These are phyloP conservation scores for Pseudococcus longispinus DNA, from an alignment of 2,888 invertebrate species.

Conservation along the genomic window DNA sequence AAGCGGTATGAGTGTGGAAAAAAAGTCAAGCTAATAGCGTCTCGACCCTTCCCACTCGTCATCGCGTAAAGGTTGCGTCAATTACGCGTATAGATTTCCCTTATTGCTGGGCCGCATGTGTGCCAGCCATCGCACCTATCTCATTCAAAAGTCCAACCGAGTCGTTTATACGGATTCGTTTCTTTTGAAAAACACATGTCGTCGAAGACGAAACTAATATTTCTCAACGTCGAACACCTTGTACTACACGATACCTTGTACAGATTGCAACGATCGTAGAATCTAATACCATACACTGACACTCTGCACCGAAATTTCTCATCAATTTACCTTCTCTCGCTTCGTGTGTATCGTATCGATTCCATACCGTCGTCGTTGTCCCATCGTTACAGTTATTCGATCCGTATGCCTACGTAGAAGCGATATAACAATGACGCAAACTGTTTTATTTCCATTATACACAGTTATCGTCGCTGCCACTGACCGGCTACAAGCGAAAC, in stretches of 20 bases:
- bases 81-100: neutral
- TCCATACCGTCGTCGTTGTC: neutral
- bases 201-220: neutral
- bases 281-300: neutral
- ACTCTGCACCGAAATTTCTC: neutral
- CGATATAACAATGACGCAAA: neutral
- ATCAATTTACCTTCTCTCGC: neutral
- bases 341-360: neutral
- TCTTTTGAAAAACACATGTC: neutral
- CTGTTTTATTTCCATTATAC: slow-evolving; percentile 4
- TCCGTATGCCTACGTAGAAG: neutral
- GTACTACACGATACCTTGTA: neutral
- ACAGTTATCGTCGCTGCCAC: neutral
- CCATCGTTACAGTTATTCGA: neutral
- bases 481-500: neutral
- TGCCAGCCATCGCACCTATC: neutral
- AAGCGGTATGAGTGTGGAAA: neutral
- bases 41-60: neutral
- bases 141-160: neutral
- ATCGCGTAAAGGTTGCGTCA: neutral
- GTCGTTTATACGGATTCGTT: neutral
- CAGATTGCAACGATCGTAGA: neutral
- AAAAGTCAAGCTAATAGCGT: neutral
- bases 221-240: neutral
- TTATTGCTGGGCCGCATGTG: no score